phyloP scores from a whole-genome alignment of 2,888 invertebrate genomes.

The Pristionchus exspectatus region DNA sequence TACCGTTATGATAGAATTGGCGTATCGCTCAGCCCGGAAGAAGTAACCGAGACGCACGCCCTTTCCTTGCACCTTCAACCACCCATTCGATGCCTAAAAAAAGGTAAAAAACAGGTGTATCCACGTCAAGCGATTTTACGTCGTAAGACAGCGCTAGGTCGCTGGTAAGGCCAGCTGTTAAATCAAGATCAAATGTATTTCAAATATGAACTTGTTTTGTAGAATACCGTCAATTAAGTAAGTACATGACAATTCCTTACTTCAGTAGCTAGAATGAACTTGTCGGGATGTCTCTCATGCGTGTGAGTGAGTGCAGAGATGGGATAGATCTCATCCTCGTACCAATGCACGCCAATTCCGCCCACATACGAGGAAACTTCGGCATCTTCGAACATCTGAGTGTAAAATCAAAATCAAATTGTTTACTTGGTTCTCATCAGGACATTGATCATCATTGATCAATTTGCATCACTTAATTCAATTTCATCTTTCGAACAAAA shows the following conservation, averaged over 20 bases:
- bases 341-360: conserved; percentile 47
- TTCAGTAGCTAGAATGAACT: conserved; percentile 22
- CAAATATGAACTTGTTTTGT: no score
- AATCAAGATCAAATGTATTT: no score
- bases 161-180: no score
- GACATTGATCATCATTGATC: no score
- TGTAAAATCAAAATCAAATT: background rate
- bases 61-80: conserved; percentile 30
- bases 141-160: no score
- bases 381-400: conserved; percentile 18
- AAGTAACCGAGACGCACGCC: conserved; percentile 85
- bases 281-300: conserved; percentile 33
- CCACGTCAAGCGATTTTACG: no score
- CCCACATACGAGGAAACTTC: background rate
- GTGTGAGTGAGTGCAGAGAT: conserved; percentile 5
- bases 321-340: conserved; percentile 36
- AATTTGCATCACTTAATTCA: no score
- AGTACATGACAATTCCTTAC: background rate
- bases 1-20: conserved; percentile 80
- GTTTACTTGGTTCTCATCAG: no score
- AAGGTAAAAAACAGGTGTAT: no score
- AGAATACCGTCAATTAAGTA: background rate
- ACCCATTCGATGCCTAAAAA: conserved; percentile 33
- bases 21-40: conserved; percentile 86
- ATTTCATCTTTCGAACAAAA: no score